A percentile compares a stretch with the other conserved stretches of the same genome.
phyloP scores from a whole-genome alignment of 2,888 invertebrate species.

The Coelinius sp. region DNA sequence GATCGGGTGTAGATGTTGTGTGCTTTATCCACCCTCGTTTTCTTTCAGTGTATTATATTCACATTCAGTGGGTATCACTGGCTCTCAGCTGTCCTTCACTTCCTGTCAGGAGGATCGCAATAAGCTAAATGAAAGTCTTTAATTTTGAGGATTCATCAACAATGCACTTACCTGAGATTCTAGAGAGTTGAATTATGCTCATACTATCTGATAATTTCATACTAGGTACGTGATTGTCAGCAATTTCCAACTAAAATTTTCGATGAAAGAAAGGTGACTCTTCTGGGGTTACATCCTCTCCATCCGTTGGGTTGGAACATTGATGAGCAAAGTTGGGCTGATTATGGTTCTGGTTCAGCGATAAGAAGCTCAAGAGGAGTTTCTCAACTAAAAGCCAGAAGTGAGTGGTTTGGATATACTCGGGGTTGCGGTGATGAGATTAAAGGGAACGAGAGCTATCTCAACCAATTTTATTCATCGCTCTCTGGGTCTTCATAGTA shows the following conservation, averaged over 20 bases:
- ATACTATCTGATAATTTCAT: neutral
- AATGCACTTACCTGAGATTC: neutral
- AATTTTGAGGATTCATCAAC: neutral
- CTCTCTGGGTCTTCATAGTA: constrained; percentile 32
- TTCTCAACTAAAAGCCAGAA: constrained; percentile 35
- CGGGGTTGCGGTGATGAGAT: constrained; percentile 49
- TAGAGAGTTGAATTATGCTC: neutral
- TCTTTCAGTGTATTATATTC: constrained; percentile 41
- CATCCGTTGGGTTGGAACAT: constrained; percentile 62
- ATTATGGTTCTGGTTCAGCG: constrained; percentile 57
- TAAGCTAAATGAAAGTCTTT: neutral
- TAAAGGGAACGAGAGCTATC: constrained; percentile 58
- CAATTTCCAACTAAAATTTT: constrained; percentile 59
- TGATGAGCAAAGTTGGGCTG: constrained; percentile 67
- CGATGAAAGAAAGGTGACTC: constrained; percentile 58
- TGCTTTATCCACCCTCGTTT: constrained; percentile 62
- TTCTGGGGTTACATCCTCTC: constrained; percentile 46
- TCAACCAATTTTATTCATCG: constrained; percentile 56
- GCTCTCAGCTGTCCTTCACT: constrained; percentile 22
- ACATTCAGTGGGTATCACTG: constrained; percentile 28
- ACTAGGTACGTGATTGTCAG: constrained; percentile 38
- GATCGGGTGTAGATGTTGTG: constrained; percentile 59
- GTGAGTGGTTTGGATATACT: constrained; percentile 19
- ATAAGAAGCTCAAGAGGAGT: constrained; percentile 60
- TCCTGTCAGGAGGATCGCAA: constrained; percentile 9